Conservation (phyloP, 2,888 invertebrate genomes). For the Lottia gigantea region DNA sequence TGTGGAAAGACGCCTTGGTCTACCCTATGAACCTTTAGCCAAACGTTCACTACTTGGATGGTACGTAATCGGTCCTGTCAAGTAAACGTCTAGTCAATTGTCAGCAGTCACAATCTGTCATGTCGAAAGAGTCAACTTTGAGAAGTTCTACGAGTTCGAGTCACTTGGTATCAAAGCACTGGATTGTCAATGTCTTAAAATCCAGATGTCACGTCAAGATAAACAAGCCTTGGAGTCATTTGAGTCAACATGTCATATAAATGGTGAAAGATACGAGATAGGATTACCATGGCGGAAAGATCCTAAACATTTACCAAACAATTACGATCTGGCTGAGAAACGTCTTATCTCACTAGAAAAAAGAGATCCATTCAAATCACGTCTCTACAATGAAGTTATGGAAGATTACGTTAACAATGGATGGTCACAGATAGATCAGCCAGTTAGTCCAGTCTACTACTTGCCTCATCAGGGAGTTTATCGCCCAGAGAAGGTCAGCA, state of each 20-base stretch:
- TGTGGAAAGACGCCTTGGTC: not conserved
- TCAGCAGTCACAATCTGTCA: constrained; percentile 4
- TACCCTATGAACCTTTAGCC: constrained; percentile 1
- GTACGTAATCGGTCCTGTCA: not conserved
- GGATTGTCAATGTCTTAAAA: constrained; percentile 4
- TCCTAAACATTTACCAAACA: not conserved
- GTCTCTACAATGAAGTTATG: constrained; percentile 1
- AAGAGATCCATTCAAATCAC: not conserved
- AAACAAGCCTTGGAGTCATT: not conserved
- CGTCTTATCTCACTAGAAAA: constrained; percentile 2
- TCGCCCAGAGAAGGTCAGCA: constrained; percentile 13
- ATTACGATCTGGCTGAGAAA: not conserved
- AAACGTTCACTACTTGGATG: constrained; percentile 1
- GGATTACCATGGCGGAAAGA: not conserved
- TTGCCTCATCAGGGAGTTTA: not conserved
- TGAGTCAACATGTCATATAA: not conserved
- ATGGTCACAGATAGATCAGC: not conserved
- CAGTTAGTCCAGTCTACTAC: not conserved
- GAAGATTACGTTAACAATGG: not conserved
- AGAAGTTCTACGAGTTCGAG: constrained; percentile 10
- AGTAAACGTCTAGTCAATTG: not conserved
- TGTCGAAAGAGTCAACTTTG: constrained; percentile 6
- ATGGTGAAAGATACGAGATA: not conserved
- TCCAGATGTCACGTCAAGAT: not conserved
- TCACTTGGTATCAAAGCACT: not conserved